phyloP scores from a whole-genome alignment of 2,797 vertebrate species.

The Brachymystax lenok region DNA sequence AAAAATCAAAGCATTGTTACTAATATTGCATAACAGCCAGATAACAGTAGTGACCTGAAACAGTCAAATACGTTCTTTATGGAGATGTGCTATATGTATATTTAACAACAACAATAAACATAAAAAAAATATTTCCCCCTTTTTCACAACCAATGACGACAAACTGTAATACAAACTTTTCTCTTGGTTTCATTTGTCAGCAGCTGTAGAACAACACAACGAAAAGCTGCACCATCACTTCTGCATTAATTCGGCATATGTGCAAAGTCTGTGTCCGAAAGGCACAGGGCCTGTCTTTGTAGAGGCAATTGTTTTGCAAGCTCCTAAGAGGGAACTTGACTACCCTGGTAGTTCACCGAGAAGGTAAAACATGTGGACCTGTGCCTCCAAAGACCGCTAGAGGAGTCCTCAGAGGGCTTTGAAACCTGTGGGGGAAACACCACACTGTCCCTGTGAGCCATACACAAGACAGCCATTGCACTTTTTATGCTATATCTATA shows the following conservation, averaged over 20 bases:
- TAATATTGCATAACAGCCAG: constrained; percentile 4
- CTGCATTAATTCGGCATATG: background rate
- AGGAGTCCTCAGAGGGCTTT: background rate
- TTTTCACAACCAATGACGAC: background rate
- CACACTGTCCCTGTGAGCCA: background rate
- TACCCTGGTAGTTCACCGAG: background rate
- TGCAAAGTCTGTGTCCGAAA: constrained; percentile 7
- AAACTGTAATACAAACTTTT: background rate
- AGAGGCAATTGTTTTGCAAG: constrained; percentile 7
- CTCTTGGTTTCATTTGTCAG: background rate
- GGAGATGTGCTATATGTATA: background rate
- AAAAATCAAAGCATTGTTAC: constrained; percentile 13
- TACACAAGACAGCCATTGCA: constrained; percentile 4
- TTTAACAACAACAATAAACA: background rate
- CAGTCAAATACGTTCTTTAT: background rate
- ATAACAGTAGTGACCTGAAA: constrained; percentile 3
- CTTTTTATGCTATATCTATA: constrained; percentile 3
- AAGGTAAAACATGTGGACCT: background rate
- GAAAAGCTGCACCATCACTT: background rate
- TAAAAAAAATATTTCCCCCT: background rate
- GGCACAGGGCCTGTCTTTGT: background rate
- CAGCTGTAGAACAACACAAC: background rate
- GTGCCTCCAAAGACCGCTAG: background rate
- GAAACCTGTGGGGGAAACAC: background rate
- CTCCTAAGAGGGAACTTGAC: background rate